Base-by-base conservation (phyloP, 2,113 vertebrate species). In the Tetrax tetrax region DNA sequence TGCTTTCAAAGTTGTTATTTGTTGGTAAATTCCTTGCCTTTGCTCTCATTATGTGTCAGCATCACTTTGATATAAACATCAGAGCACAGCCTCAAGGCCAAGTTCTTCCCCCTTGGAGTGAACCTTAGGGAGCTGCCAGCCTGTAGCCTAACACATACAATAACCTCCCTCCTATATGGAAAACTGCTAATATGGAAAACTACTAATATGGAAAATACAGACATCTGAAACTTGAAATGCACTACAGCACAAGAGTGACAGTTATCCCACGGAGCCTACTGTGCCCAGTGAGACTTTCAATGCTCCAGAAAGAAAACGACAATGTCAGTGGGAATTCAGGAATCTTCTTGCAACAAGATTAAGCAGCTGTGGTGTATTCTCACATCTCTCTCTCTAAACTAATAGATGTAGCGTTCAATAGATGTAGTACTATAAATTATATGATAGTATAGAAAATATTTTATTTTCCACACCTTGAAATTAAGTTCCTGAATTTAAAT, bases 41-140 rank as follows among this genome's bases (percentile, higher is more conserved):
- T 94, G 86, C n/a, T 94, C 78, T 81, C 2, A 0, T 37, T 91
- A 47, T 63, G 19, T 96, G 83, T 93, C 81, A 81, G 37, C 23
- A 74, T 50, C 71, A 79, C 89, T 95, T 95, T 95, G 84, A 94
- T 93, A 72, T 37, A 86, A 80, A 92, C 71, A 94, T 95, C 82
- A 89, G 38, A 96, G 61, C 29, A 29, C 9, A 88, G 53, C 78
- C 78, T 94, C 35, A 59, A 94, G 70, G 53, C 64, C 83, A 92
- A 78, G 48, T 71, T 89, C 77, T 77, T 59, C 16, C 25, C 21
- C 13, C 41, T 71, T 37, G 23, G 65, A 65, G 51, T 56, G 56
- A 93, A 85, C 45, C 35, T 83, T n/a, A 71, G 72, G 60, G 37
- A 50, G 20, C 33, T 93, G 64, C 68, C 83, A 90, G 29, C 9